phyloP scores from a whole-genome alignment of 2,888 invertebrate species.

The Bedellia somnulentella region DNA sequence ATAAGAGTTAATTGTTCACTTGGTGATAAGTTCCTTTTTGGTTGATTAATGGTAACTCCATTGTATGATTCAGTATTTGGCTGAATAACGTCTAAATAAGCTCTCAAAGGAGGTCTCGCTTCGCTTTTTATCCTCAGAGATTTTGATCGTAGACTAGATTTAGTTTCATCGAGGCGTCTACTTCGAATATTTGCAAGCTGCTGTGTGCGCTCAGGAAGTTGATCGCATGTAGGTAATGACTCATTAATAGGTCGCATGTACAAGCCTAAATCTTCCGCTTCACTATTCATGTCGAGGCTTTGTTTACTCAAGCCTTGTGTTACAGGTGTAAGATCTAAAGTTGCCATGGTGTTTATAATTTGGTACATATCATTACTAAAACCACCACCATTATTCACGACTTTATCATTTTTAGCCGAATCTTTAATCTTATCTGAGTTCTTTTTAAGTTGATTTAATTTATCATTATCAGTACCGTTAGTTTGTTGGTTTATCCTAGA shows the following conservation, averaged over 20 bases:
- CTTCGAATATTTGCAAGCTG: constrained; percentile 35
- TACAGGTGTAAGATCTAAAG: constrained; percentile 40
- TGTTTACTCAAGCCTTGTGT: constrained; percentile 36
- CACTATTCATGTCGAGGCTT: constrained; percentile 30
- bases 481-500: constrained; percentile 54
- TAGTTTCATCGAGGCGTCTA: constrained; percentile 41
- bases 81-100: constrained; percentile 35
- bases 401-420: constrained; percentile 12
- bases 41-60: constrained; percentile 54
- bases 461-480: constrained; percentile 51
- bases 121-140: constrained; percentile 55
- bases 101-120: constrained; percentile 42
- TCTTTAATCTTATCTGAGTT: constrained; percentile 30
- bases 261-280: constrained; percentile 48
- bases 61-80: constrained; percentile 28
- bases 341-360: constrained; percentile 50
- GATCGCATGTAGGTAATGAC: constrained; percentile 49
- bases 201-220: constrained; percentile 41
- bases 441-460: constrained; percentile 39
- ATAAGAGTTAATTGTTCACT: constrained; percentile 53
- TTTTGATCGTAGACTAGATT: constrained; percentile 55
- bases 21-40: constrained; percentile 53
- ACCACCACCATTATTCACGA: constrained; percentile 13
- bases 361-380: constrained; percentile 38
- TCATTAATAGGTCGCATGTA: constrained; percentile 47